Conservation (phyloP, 2,797 vertebrate species). For the Bufotes viridis region DNA sequence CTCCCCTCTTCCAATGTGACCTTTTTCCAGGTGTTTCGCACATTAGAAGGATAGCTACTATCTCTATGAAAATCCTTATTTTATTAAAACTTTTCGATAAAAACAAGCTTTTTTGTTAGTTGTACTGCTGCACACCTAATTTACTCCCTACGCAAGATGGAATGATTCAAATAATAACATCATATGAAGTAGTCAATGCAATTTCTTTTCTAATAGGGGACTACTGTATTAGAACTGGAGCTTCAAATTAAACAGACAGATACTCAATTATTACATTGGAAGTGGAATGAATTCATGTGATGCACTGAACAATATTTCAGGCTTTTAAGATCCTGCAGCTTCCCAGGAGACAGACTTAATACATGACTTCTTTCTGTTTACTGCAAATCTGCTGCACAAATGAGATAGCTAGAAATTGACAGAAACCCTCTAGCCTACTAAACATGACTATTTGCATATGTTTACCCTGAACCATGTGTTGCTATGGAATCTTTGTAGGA, state of each 20-base stretch:
- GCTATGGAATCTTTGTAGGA: constrained; percentile 32
- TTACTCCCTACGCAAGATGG: not conserved
- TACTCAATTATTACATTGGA: not conserved
- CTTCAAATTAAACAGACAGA: not conserved
- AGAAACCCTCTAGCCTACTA: not conserved
- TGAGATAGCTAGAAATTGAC: constrained; percentile 24
- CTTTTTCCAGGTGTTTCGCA: too few species aligned
- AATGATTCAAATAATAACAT: not conserved
- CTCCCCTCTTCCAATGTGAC: too few species aligned
- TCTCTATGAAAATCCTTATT: too few species aligned
- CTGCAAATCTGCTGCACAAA: constrained; percentile 10
- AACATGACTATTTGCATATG: constrained; percentile 30
- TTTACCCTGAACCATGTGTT: constrained; percentile 27
- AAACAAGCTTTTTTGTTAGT: too few species aligned
- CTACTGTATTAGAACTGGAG: not conserved
- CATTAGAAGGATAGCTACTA: too few species aligned
- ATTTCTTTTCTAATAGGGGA: not conserved
- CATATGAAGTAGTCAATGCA: too few species aligned
- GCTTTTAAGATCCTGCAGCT: not conserved
- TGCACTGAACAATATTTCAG: not conserved
- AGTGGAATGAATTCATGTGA: not conserved
- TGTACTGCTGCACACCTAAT: not conserved
- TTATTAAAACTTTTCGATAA: too few species aligned
- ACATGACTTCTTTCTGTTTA: not conserved
- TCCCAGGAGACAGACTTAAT: constrained; percentile 4